These are phyloP conservation scores for Drosophila tristis DNA, from an alignment of 1,140 invertebrate genomes.

Conservation along the genomic window DNA sequence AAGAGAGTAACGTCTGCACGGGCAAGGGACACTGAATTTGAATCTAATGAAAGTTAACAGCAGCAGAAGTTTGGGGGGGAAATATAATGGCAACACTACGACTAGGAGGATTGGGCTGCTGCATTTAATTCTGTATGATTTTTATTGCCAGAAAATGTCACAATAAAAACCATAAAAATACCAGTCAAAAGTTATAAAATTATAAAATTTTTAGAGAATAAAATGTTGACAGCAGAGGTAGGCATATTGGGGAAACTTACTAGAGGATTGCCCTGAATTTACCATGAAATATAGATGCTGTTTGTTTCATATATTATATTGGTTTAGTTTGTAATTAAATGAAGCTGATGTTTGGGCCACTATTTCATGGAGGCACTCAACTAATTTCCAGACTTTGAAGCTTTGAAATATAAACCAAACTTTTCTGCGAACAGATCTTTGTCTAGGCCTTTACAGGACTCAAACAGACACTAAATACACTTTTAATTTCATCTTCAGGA, in stretches of 20 bases:
- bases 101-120: slow-evolving; percentile 16
- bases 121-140: slow-evolving; percentile 55
- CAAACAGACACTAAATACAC: slow-evolving; percentile 14
- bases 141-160: slow-evolving; percentile 63
- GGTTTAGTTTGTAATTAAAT: no score
- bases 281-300: slow-evolving; percentile 1
- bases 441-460: neutral
- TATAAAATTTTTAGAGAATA: neutral
- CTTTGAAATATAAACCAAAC: no score
- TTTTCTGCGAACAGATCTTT: no score
- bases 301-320: neutral
- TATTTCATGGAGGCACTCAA: no score
- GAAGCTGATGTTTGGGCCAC: no score
- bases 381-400: no score
- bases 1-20: neutral
- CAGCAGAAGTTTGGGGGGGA: no score
- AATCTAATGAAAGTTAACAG: no score
- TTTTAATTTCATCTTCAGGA: no score
- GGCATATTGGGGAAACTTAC: no score
- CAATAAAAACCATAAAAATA: slow-evolving; percentile 24
- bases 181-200: slow-evolving; percentile 21
- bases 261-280: no score
- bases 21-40: neutral
- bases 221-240: no score
- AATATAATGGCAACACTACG: slow-evolving; percentile 5